These are phyloP conservation scores for Macropodus opercularis DNA, from an alignment of 2,797 vertebrate species.

Conservation along the genomic window DNA sequence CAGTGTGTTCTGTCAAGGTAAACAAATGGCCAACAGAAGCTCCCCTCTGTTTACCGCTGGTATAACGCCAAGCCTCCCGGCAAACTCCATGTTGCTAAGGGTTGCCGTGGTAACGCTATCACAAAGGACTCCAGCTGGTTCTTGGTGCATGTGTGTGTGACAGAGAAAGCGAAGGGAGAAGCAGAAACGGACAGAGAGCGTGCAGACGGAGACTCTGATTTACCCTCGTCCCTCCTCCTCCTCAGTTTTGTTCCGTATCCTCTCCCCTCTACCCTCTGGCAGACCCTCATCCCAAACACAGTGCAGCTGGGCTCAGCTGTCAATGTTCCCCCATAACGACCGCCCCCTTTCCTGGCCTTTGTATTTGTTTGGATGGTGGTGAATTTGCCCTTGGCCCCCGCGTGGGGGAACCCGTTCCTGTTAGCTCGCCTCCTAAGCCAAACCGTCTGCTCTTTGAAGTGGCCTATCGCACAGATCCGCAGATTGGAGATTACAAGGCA, in stretches of 20 bases:
- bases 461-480: conserved; percentile 69
- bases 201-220: conserved; percentile 60
- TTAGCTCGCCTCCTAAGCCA: conserved; percentile 56
- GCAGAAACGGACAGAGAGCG: conserved; percentile 59
- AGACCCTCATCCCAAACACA: conserved; percentile 72
- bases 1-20: conserved; percentile 57
- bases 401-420: conserved; percentile 75
- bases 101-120: conserved; percentile 76
- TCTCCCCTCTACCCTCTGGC: conserved; percentile 62
- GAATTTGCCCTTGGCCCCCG: conserved; percentile 73
- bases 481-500: conserved; percentile 68
- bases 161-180: conserved; percentile 31
- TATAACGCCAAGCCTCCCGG: conserved; percentile 57
- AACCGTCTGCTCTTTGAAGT: conserved; percentile 72
- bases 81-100: conserved; percentile 72
- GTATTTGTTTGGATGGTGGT: conserved; percentile 68
- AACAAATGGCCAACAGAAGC: conserved; percentile 69
- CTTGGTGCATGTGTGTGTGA: conserved; percentile 37
- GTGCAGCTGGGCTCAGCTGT: conserved; percentile 82
- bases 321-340: conserved; percentile 61
- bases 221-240: conserved; percentile 40
- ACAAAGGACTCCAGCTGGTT: conserved; percentile 82
- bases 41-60: conserved; percentile 50
- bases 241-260: conserved; percentile 38
- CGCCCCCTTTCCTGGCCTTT: conserved; percentile 68